Base-by-base conservation (phyloP, 1,140 invertebrate species). In the Temnothorax curvispinosus region DNA sequence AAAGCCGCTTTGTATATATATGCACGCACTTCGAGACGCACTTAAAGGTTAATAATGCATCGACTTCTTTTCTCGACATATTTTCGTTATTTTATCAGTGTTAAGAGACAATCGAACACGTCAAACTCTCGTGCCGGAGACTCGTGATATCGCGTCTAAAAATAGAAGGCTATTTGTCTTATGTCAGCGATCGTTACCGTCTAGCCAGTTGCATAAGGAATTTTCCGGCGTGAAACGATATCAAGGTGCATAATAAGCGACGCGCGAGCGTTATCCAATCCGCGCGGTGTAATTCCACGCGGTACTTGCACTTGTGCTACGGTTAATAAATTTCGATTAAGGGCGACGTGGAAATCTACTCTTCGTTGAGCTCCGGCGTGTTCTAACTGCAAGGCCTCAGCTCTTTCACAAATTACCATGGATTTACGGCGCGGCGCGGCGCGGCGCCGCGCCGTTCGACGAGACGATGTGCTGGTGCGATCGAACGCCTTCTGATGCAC, bases 251-350 rank as follows among this genome's bases (percentile, higher is more conserved):
- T 81, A 71, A 71, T 81, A 81, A 81, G 50, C 60, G 47, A 54
- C n/a, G 76, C 35, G 35, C 50, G 62, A 80, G 18, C 58, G 60
- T 80, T 47, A 80, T 71, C 15, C 50, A 81, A 81, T 81, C 35
- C 64, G 27, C 27, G 27, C 27, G 21, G 18, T 32, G 21, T 35
- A 54, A 81, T 81, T 69, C 35, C 47, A 50, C 35, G 21, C 50
- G 35, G 21, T 15, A 54, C 77, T 80, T 67, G 47, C 35, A 69
- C 62, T 69, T 71, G 38, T 38, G 54, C 11, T 64, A 56, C 21
- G 78, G 52, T 71, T 81, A 81, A 81, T 81, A 81, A 71, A 81
- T 81, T 71, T 56, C 50, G 78, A 81, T 81, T 81, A 81, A 71
- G 78, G 52, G 15, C 38, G 38, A 81, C 64, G 78, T 71, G 78